Evolutionary conservation across 2,888 invertebrate species (phyloP), one percentile per base, ranked within the genome.

Genomic region (Anticlea derivata): DNA sequence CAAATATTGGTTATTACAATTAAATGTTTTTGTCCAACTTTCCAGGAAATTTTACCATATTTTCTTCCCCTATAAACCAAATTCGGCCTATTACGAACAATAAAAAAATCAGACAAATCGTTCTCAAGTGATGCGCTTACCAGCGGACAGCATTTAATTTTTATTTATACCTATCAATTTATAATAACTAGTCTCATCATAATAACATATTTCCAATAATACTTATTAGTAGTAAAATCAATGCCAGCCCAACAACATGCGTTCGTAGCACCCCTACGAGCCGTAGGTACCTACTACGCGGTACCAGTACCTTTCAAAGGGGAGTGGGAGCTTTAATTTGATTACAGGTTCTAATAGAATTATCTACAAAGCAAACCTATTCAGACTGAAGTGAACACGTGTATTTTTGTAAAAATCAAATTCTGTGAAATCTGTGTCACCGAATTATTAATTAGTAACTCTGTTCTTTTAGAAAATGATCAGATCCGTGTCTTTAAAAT

Each of bases 311-410:
- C 24, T 13, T 33, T 10, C 24, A 35, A 20, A 31, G 26, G 11
- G 26, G 13, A 11, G 17, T 24, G 2, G 46, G 1, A 22, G 13
- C 23, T 38, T 38, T 53, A 53, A 53, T 53, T 48, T 45, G 30
- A 53, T 53, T 53, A 53, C 39, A 35, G 29, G 17, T n/a, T 8
- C 24, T 53, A 53, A 53, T 53, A 35, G 38, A 45, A 53, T 53
- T 53, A 53, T 30, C 38, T 39, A 47, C 52, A 47, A 47, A 27
- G 27, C 26, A 40, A 31, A 8, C 20, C 13, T 37, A 5, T 12
- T 7, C 38, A 38, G 27, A 22, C 29, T 23, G 10, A 17, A 17
- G 33, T 33, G 31, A 38, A 43, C 52, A 47, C 52, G 51, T 35
- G 31, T 5, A 17, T 30, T 34, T 29, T 4, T 34, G 22, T 23